phyloP scores from a whole-genome alignment of 1,140 invertebrate genomes.

The Trichogramma pretiosum region DNA sequence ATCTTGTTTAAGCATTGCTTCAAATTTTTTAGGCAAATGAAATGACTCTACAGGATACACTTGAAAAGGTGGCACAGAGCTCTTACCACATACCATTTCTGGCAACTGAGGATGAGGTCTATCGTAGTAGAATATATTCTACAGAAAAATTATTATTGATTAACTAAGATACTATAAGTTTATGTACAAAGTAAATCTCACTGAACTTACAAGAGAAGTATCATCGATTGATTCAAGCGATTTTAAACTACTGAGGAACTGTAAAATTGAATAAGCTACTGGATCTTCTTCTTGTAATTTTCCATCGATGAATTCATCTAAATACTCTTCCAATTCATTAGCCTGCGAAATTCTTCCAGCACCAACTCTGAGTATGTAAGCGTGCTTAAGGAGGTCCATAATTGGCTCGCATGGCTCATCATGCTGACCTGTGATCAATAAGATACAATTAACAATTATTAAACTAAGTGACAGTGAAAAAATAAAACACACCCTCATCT shows the following conservation, averaged over 20 bases:
- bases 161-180: background rate
- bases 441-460: slow-evolving; percentile 8
- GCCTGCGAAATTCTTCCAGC: slow-evolving; percentile 24
- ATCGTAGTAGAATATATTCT: slow-evolving; percentile 36
- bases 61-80: slow-evolving; percentile 28
- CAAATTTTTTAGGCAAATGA: slow-evolving; percentile 30
- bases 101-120: slow-evolving; percentile 30
- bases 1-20: slow-evolving; percentile 24
- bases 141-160: slow-evolving; percentile 10
- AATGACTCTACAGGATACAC: slow-evolving; percentile 36
- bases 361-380: slow-evolving; percentile 28
- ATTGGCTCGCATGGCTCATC: slow-evolving; percentile 29
- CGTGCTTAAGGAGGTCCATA: slow-evolving; percentile 33
- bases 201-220: slow-evolving; percentile 22
- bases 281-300: slow-evolving; percentile 16
- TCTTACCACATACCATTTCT: slow-evolving; percentile 18
- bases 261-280: slow-evolving; percentile 22
- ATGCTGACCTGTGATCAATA: too few species aligned
- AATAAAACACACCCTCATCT: background rate
- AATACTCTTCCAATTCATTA: slow-evolving; percentile 26
- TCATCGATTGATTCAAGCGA: slow-evolving; percentile 21
- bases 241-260: slow-evolving; percentile 33
- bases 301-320: slow-evolving; percentile 22
- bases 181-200: background rate
- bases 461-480: slow-evolving; percentile 3